phyloP scores from a whole-genome alignment of 2,113 vertebrate species.

The Megaptera novaeangliae region DNA sequence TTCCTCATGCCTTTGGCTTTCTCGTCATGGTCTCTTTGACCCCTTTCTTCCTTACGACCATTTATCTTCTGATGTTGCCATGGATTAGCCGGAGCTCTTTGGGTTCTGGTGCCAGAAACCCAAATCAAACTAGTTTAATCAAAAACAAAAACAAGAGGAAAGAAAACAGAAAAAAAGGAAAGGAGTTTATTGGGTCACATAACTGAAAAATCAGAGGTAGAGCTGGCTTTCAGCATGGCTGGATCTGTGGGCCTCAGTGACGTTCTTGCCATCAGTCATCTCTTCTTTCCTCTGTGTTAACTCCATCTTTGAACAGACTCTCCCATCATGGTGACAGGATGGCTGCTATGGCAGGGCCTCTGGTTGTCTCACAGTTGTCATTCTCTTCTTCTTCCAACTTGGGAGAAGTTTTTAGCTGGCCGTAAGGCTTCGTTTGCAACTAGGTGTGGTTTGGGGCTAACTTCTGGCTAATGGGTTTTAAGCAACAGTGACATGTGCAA shows the following conservation, averaged over 20 bases:
- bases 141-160: neutral
- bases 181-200: neutral
- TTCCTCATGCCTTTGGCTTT: neutral
- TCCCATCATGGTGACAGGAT: neutral
- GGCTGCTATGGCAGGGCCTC: neutral
- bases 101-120: neutral
- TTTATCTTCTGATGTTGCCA: neutral
- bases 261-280: neutral
- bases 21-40: neutral
- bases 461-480: neutral
- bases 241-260: neutral
- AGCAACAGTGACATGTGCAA: neutral
- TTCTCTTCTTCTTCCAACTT: neutral
- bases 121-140: neutral
- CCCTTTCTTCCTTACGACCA: neutral
- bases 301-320: neutral
- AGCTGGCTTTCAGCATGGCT: neutral
- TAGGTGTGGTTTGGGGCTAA: neutral
- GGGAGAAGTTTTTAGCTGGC: neutral
- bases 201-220: neutral
- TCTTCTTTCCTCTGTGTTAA: neutral
- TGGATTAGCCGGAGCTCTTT: neutral
- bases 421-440: neutral
- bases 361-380: neutral
- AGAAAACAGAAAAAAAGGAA: neutral